Evolutionary conservation across 2,888 invertebrate species (phyloP).

Genomic region (Gordius sp.): DNA sequence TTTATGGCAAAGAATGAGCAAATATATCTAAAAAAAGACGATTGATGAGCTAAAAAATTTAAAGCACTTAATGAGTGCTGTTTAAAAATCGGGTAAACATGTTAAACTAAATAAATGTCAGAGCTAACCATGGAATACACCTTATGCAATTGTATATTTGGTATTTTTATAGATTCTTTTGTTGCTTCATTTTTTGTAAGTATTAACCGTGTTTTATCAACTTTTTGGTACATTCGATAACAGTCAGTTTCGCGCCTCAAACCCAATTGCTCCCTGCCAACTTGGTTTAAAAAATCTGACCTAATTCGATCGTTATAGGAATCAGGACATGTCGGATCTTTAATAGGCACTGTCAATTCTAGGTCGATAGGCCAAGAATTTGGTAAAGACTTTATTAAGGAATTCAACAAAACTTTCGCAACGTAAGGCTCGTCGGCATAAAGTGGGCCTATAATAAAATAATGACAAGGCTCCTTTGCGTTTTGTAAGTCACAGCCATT

Average conservation of each 20-base stretch:
- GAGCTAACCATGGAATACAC: neutral
- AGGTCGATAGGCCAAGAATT: neutral
- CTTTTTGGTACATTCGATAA: constrained; percentile 4
- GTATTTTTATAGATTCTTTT: too few relatives aligned
- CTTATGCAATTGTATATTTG: too few relatives aligned
- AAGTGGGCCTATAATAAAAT: neutral
- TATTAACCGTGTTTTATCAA: neutral
- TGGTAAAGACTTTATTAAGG: neutral
- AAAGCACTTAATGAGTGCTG: too few relatives aligned
- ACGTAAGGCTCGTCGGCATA: neutral
- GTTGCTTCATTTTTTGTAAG: too few relatives aligned
- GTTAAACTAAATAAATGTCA: neutral
- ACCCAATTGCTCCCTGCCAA: neutral
- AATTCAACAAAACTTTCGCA: neutral
- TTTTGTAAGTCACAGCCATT: too few relatives aligned
- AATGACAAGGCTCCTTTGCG: too few relatives aligned
- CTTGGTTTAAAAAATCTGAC: neutral
- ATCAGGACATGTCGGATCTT: too few relatives aligned
- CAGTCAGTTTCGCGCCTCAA: neutral
- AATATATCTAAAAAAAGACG: too few relatives aligned
- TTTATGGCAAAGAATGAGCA: too few relatives aligned
- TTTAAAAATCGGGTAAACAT: too few relatives aligned
- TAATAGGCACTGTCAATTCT: constrained; percentile 1
- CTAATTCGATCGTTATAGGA: too few relatives aligned
- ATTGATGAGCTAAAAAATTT: too few relatives aligned